Evolutionary conservation across 1,140 invertebrate species (phyloP).

Genomic region (Brachionus koreanus): DNA sequence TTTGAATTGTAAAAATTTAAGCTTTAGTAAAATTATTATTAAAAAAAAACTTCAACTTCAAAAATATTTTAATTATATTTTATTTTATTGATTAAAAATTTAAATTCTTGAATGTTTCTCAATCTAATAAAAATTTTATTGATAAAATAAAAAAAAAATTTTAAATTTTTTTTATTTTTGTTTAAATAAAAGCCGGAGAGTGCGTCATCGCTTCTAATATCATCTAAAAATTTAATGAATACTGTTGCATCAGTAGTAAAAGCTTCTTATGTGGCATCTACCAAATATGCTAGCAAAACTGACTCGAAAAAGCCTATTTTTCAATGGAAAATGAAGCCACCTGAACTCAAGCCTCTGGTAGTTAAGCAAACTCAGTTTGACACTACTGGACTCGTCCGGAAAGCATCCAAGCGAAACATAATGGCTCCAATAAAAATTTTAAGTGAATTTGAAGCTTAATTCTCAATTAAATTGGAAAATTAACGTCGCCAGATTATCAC

Average conservation of each 20-base stretch:
- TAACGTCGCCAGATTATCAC: conserved; percentile 1
- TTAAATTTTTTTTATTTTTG: conserved; percentile 70
- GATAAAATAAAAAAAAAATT: conserved; percentile 98
- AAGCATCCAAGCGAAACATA: background rate
- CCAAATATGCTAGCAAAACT: conserved; percentile 65
- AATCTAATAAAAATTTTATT: too few relatives aligned
- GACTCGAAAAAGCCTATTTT: conserved; percentile 71
- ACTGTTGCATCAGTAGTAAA: conserved; percentile 98
- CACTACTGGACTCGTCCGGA: background rate
- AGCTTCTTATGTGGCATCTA: conserved; percentile 94
- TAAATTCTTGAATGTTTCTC: too few relatives aligned
- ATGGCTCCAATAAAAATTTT: background rate
- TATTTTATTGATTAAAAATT: too few relatives aligned
- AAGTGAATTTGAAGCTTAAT: conserved; percentile 10
- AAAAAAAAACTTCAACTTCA: too few relatives aligned
- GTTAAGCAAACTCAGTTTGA: conserved; percentile 54
- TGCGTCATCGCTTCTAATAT: conserved; percentile 95
- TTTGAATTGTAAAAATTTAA: too few relatives aligned
- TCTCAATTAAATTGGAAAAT: background rate
- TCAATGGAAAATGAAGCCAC: conserved; percentile 99
- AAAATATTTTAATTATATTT: too few relatives aligned
- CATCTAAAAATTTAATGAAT: conserved; percentile 98
- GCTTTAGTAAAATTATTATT: too few relatives aligned
- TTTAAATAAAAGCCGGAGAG: conserved; percentile 76
- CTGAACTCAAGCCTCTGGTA: conserved; percentile 95